A percentile compares a stretch with the other conserved stretches of the same genome.
Evolutionary conservation across 1,140 invertebrate species (phyloP).

Genomic region (Drosophila sechellia): DNA sequence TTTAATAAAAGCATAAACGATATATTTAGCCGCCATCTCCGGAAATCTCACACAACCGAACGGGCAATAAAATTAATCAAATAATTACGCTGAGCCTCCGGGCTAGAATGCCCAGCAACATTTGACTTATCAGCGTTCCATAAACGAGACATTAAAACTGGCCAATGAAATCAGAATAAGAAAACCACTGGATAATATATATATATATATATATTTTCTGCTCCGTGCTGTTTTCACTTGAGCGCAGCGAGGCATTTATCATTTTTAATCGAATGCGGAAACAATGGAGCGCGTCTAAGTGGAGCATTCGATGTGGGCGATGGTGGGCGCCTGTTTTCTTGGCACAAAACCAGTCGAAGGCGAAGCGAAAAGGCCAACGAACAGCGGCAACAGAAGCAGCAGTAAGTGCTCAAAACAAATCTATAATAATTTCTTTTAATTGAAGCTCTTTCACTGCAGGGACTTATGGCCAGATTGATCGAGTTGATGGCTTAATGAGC

Average conservation of each 20-base stretch:
- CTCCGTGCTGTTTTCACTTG: conserved; percentile 60
- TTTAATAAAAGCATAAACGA: conserved; percentile 81
- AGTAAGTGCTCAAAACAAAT: conserved; percentile 69
- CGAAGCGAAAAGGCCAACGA: conserved; percentile 53
- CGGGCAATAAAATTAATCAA: conserved; percentile 81
- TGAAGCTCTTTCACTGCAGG: conserved; percentile 46
- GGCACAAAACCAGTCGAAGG: conserved; percentile 40
- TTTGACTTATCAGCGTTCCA: conserved; percentile 71
- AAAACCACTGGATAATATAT: conserved; percentile 7
- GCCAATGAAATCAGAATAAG: conserved; percentile 57
- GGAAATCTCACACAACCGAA: conserved; percentile 24
- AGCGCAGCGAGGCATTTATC: conserved; percentile 76
- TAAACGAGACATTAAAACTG: conserved; percentile 78
- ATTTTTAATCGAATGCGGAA: conserved; percentile 83
- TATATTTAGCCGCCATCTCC: conserved; percentile 65
- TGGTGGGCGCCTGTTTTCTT: conserved; percentile 58
- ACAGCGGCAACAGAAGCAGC: conserved; percentile 43
- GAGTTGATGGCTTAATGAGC: conserved; percentile 17
- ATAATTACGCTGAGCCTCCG: conserved; percentile 62
- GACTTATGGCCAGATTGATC: conserved; percentile 9
- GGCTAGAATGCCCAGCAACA: conserved; percentile 25
- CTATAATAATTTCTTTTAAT: conserved; percentile 81
- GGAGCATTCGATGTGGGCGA: conserved; percentile 67
- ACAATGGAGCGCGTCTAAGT: conserved; percentile 81
- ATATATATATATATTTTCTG: conserved; percentile 18